Conservation (phyloP, 1,140 invertebrate genomes). For the Procambarus clarkii region DNA sequence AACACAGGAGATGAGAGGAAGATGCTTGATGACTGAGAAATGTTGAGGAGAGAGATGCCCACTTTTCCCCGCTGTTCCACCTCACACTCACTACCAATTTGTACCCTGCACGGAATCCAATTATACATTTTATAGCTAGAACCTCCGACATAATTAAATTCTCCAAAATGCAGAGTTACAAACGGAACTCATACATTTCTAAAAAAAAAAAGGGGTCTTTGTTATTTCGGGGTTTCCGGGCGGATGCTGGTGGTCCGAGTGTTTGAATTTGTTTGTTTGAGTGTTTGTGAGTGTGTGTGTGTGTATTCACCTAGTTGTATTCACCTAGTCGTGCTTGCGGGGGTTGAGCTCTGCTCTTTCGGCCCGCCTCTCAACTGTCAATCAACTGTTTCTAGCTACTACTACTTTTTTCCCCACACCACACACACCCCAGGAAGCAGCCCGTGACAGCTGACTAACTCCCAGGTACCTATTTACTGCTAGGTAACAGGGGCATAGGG, state of each 20-base stretch:
- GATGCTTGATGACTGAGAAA: not conserved
- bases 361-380: too few relatives aligned
- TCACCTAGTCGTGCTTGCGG: not conserved
- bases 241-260: too few relatives aligned
- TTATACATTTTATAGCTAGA: constrained; percentile 16
- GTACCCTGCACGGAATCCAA: not conserved
- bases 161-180: constrained; percentile 3
- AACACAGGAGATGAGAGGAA: too few relatives aligned
- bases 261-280: too few relatives aligned
- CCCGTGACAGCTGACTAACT: too few relatives aligned
- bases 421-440: too few relatives aligned
- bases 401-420: too few relatives aligned
- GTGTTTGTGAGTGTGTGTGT: not conserved
- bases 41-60: not conserved
- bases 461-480: too few relatives aligned
- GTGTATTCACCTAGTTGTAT: not conserved
- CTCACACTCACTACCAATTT: constrained; percentile 14
- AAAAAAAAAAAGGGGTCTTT: not conserved
- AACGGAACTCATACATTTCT: not conserved
- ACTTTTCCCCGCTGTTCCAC: not conserved
- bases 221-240: too few relatives aligned
- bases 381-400: too few relatives aligned
- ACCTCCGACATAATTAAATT: constrained; percentile 18
- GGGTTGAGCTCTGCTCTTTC: too few relatives aligned
- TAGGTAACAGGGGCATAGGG: too few relatives aligned